Conservation (phyloP, 1,140 invertebrate species). For the Brachionus paranguensis region DNA sequence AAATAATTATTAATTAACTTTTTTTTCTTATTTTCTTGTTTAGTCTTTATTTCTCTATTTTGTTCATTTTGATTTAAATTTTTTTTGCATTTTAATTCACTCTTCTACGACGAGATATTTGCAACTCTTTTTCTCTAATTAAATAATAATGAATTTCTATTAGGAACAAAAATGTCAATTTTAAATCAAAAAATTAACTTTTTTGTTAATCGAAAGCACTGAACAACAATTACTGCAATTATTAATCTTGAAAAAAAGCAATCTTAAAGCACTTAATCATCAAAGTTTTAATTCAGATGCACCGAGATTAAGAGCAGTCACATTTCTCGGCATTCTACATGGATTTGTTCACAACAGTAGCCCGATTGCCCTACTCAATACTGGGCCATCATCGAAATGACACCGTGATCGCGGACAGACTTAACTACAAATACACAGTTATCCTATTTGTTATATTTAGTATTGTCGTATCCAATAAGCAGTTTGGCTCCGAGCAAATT, state of each 20-base stretch:
- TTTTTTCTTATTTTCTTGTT: not conserved
- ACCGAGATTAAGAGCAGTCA: not conserved
- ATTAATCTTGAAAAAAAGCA: not conserved
- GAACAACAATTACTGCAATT: not conserved
- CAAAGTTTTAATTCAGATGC: not conserved
- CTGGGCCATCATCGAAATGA: constrained; percentile 39
- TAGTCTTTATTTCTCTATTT: not conserved
- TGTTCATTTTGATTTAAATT: not conserved
- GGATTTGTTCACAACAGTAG: constrained; percentile 39
- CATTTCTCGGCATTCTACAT: not conserved
- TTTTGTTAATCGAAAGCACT: not conserved
- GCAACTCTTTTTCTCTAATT: not conserved
- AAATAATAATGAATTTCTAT: not conserved
- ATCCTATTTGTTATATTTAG: constrained; percentile 76
- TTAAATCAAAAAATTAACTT: constrained; percentile 10
- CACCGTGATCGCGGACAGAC: constrained; percentile 54
- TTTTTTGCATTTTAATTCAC: not conserved
- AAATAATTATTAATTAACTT: constrained; percentile 36
- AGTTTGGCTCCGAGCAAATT: constrained; percentile 83
- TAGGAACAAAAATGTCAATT: constrained; percentile 10
- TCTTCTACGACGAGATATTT: not conserved
- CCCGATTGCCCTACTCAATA: constrained; percentile 34
- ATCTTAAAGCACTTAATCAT: constrained; percentile 4
- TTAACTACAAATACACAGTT: constrained; percentile 83
- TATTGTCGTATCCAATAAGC: constrained; percentile 79